Base-by-base conservation (phyloP, 2,113 vertebrate species). In the Calonectris borealis region DNA sequence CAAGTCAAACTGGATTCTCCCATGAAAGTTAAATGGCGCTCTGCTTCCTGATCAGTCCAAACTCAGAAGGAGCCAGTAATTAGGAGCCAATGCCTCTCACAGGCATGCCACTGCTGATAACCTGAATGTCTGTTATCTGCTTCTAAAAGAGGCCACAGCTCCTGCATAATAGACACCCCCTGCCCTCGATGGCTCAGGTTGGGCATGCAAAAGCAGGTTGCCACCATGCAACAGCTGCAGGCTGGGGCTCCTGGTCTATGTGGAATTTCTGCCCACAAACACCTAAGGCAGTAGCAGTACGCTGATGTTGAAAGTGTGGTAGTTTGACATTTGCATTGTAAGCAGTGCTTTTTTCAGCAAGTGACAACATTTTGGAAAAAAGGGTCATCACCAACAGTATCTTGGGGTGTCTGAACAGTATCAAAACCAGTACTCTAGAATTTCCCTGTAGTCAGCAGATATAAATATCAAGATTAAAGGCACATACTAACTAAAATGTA, bases 381-480 rank as follows among this genome's bases (percentile, higher is more conserved):
- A 87, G 32, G 57, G 69, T 91, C 86, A 82, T 55, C 55, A 57
- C 49, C 82, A 77, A 70, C 29, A 62, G 29, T 32, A 58, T n/a
- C 60, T 92, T 62, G 14, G 27, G 54, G 18, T 61, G 22, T 73
- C 64, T 55, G 34, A 95, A 51, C 32, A 86, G 32, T 24, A 78
- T 29, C 48, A 90, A 83, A 89, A 48, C 2, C 54, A 83, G 25
- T 18, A 54, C 9, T 58, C 60, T n/a, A 84, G 10, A 71, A 82
- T 55, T 78, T 84, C 51, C 20, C 38, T 66, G 36, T 10, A 62
- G 51, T 86, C 83, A 88, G 83, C 71, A 88, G 27, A 81, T 32
- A 31, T 31, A 95, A 89, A 91, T 78, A 92, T 11, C 69, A 92
- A 77, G 58, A 88, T 66, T 86, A 94, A 94, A 94, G 49, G 72